Conservation (phyloP, 2,797 vertebrate species). For the Xenops minutus region DNA sequence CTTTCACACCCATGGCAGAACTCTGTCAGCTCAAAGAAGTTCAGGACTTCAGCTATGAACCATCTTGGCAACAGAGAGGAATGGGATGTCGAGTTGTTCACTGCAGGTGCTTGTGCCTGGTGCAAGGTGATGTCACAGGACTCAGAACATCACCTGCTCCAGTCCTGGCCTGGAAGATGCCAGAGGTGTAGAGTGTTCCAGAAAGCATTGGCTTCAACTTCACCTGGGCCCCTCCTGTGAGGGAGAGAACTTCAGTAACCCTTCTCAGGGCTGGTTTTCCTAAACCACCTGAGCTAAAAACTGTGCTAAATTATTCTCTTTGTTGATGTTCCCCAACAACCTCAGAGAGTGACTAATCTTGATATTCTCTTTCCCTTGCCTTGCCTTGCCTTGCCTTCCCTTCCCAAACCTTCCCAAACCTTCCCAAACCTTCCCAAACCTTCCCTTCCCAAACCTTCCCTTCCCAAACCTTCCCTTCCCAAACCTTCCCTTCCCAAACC, state of each 20-base stretch:
- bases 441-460: too few species aligned
- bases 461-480: too few species aligned
- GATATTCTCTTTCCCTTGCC: too few species aligned
- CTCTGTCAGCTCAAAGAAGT: background rate
- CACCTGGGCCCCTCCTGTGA: background rate
- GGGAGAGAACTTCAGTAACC: background rate
- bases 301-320: background rate
- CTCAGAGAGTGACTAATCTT: background rate
- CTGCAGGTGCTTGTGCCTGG: background rate
- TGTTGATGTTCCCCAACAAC: background rate
- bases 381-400: background rate
- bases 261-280: background rate
- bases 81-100: background rate
- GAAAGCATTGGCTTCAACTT: background rate
- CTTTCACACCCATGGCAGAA: background rate
- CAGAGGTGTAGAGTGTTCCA: background rate
- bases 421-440: too few species aligned
- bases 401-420: too few species aligned
- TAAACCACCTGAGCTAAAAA: background rate
- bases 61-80: background rate
- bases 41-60: background rate
- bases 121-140: background rate
- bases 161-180: background rate
- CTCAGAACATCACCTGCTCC: background rate
- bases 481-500: too few species aligned